Evolutionary conservation across 2,888 invertebrate genomes (phyloP).

Genomic region (Abrostola tripartita): DNA sequence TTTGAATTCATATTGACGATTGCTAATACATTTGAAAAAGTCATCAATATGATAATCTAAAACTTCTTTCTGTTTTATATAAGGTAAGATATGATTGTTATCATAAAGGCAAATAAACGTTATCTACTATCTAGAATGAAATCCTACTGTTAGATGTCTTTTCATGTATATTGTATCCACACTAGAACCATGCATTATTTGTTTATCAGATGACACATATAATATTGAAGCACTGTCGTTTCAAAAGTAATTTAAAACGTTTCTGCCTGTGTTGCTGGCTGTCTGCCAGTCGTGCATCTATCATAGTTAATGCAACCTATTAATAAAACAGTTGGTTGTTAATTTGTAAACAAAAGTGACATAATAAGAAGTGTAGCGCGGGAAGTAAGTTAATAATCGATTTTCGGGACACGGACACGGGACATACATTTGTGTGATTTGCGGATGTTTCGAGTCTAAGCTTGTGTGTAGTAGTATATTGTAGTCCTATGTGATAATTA

Average conservation of each 20-base stretch:
- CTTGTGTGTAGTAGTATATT: no score
- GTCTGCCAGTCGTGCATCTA: no score
- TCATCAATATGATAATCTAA: slow-evolving; percentile 50
- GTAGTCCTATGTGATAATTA: no score
- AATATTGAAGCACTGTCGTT: slow-evolving; percentile 4
- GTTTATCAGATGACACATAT: slow-evolving; percentile 24
- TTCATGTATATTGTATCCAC: slow-evolving; percentile 21
- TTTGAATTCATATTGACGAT: slow-evolving; percentile 58
- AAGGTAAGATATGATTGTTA: slow-evolving; percentile 48
- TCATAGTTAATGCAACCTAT: no score
- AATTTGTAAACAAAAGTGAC: no score
- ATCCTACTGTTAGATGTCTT: slow-evolving; percentile 25
- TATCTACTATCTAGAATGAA: slow-evolving; percentile 47
- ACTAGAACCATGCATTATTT: slow-evolving; percentile 8
- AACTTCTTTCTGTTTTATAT: slow-evolving; percentile 60
- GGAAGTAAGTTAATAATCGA: no score
- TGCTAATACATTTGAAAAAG: slow-evolving; percentile 33
- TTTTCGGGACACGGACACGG: no score
- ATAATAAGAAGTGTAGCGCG: no score
- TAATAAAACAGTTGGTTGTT: no score
- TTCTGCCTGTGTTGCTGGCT: no score
- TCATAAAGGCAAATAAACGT: slow-evolving; percentile 53
- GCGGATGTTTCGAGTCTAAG: no score
- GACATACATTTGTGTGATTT: no score
- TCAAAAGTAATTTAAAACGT: background rate